Evolutionary conservation across 2,888 invertebrate genomes (phyloP).

Genomic region (Lasioglossum figueresi): DNA sequence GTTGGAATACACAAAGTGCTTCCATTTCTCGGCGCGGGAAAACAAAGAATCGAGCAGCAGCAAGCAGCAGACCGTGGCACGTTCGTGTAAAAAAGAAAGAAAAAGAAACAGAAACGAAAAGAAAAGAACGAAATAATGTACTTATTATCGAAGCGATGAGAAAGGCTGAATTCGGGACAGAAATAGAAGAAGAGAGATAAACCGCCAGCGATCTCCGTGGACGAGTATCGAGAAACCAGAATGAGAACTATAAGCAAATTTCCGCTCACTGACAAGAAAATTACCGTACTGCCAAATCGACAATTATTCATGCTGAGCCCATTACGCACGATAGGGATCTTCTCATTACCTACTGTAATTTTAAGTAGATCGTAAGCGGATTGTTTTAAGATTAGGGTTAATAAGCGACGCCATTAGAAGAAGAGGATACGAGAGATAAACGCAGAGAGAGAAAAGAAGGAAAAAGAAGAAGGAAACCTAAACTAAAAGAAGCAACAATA

Average conservation of each 20-base stretch:
- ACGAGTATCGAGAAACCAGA: constrained; percentile 42
- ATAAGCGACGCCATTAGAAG: constrained; percentile 74
- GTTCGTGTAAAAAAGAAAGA: constrained; percentile 2
- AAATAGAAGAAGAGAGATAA: background rate
- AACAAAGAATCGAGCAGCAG: constrained; percentile 1
- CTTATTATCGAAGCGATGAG: constrained; percentile 54
- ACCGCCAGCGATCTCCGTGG: constrained; percentile 29
- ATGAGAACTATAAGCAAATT: constrained; percentile 69
- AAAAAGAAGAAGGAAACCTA: background rate
- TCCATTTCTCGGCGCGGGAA: constrained; percentile 51
- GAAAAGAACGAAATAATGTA: constrained; percentile 43
- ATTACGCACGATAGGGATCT: constrained; percentile 81
- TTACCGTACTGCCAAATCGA: constrained; percentile 84
- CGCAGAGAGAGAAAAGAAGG: background rate
- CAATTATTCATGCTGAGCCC: constrained; percentile 81
- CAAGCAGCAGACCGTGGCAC: background rate
- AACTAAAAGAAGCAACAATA: background rate
- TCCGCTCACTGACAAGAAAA: constrained; percentile 79
- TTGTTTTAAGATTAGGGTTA: constrained; percentile 78
- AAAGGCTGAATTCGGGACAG: constrained; percentile 27
- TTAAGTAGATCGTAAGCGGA: constrained; percentile 80
- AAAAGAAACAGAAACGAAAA: background rate
- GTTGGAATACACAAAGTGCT: constrained; percentile 58
- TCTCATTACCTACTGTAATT: constrained; percentile 80
- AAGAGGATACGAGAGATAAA: constrained; percentile 5